These are phyloP conservation scores for Artibeus jamaicensis DNA, from an alignment of 2,797 vertebrate species.

Conservation along the genomic window DNA sequence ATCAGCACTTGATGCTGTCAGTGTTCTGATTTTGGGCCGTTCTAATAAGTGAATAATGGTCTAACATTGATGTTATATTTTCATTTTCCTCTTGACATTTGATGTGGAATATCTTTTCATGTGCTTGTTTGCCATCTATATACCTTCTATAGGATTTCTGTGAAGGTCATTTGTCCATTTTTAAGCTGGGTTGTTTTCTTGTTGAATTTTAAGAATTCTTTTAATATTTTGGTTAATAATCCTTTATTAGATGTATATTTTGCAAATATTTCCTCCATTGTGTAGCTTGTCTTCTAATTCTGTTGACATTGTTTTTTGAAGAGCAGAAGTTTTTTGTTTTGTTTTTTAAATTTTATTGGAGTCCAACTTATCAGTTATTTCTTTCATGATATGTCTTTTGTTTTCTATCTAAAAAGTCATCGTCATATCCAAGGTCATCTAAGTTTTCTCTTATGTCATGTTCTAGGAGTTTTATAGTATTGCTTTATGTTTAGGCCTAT, in stretches of 20 bases:
- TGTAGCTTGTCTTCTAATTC: background rate
- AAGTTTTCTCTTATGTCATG: background rate
- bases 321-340: background rate
- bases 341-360: background rate
- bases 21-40: background rate
- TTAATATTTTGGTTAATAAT: background rate
- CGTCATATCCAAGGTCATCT: background rate
- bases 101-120: background rate
- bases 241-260: background rate
- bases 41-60: background rate
- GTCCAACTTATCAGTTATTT: background rate
- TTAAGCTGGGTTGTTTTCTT: background rate
- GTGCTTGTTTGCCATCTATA: background rate
- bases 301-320: background rate
- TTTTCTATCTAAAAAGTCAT: background rate
- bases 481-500: background rate
- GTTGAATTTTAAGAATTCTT: background rate
- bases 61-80: background rate
- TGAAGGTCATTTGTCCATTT: background rate
- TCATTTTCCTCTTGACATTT: background rate
- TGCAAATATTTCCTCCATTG: background rate
- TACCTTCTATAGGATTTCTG: background rate
- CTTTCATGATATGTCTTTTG: background rate
- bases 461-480: background rate
- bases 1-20: background rate